Percentiles rank a stretch among this genome's conserved stretches.
Evolutionary conservation across 2,888 invertebrate genomes (phyloP).

Genomic region (Dicycla oo): DNA sequence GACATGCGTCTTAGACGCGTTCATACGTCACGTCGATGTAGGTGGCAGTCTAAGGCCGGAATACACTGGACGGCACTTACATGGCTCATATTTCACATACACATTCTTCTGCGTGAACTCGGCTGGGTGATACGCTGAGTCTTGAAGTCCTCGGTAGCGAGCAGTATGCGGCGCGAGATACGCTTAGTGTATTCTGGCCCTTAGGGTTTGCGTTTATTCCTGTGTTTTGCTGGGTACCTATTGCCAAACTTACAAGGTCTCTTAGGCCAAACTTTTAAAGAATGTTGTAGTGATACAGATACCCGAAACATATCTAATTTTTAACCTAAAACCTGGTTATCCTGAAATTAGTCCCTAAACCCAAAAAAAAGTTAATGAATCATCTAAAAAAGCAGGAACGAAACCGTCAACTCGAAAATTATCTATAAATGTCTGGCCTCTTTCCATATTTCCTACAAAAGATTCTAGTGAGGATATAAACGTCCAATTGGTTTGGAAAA

Average conservation of each 20-base stretch:
- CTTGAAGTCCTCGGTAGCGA: too few species aligned
- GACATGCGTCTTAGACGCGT: constrained; percentile 50
- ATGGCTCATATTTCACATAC: not conserved
- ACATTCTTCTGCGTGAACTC: too few species aligned
- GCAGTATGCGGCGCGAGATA: not conserved
- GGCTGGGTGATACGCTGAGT: too few species aligned
- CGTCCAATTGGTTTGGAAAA: constrained; percentile 34
- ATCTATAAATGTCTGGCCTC: not conserved
- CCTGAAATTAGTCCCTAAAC: not conserved
- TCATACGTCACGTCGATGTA: constrained; percentile 25
- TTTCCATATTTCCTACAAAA: constrained; percentile 27
- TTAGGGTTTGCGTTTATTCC: not conserved
- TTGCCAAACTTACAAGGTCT: not conserved
- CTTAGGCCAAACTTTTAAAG: not conserved
- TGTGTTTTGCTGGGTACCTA: not conserved
- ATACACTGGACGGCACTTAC: not conserved
- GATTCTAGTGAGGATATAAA: constrained; percentile 21
- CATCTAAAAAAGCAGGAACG: not conserved
- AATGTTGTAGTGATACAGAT: not conserved
- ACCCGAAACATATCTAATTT: not conserved
- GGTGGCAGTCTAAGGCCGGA: not conserved
- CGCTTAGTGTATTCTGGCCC: not conserved
- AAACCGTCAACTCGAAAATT: not conserved
- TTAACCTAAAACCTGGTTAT: not conserved
- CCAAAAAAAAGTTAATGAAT: not conserved